Evolutionary conservation across 2,888 invertebrate species (phyloP).

Genomic region (Sepioteuthis lessoniana): DNA sequence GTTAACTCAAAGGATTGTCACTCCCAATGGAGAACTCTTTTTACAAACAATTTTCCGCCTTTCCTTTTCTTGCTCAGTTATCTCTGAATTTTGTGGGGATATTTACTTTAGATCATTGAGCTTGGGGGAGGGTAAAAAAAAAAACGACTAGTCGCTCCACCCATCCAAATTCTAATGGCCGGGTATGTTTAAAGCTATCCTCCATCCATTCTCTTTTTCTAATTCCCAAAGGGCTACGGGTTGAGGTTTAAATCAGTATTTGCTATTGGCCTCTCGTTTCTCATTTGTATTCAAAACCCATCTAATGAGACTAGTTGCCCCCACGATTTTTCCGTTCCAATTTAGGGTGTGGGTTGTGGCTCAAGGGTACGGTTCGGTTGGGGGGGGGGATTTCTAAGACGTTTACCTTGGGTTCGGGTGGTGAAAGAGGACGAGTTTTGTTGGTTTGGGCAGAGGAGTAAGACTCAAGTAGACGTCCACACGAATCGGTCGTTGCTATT

Average conservation of each 20-base stretch:
- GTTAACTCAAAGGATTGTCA: slow-evolving; percentile 33
- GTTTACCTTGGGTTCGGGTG: background rate
- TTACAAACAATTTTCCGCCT: background rate
- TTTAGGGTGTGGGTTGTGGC: background rate
- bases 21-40: background rate
- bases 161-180: background rate
- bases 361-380: background rate
- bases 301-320: background rate
- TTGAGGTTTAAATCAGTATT: background rate
- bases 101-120: background rate
- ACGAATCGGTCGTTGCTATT: background rate
- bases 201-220: background rate
- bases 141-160: background rate
- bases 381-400: background rate
- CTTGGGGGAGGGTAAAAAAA: background rate
- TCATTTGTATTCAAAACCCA: background rate
- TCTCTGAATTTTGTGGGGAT: background rate
- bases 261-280: background rate
- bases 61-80: background rate
- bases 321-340: background rate
- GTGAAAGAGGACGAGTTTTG: background rate
- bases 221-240: background rate
- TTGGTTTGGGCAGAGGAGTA: background rate
- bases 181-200: background rate
- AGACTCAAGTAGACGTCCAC: background rate